Conservation (phyloP, 2,797 vertebrate species). For the Cyprinodon diabolis region DNA sequence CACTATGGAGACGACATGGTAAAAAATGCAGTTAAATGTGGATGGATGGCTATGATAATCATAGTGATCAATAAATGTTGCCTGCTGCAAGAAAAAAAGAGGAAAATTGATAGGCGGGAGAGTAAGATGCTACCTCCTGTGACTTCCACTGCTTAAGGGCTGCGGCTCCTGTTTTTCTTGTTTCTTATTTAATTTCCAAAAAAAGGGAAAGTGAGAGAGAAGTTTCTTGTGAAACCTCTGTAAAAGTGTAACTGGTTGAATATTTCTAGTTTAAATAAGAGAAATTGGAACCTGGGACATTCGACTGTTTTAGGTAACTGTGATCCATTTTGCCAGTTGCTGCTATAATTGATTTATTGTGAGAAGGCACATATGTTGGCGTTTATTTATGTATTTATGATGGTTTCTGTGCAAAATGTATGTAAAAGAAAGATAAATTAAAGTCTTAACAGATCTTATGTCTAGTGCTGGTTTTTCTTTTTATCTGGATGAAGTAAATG, state of each 20-base stretch:
- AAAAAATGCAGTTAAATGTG: slow-evolving; percentile 61
- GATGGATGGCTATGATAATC: slow-evolving; percentile 71
- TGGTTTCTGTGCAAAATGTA: slow-evolving; percentile 61
- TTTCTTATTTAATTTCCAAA: slow-evolving; percentile 58
- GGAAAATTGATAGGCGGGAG: slow-evolving; percentile 66
- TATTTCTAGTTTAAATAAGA: slow-evolving; percentile 17
- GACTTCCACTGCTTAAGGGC: slow-evolving; percentile 72
- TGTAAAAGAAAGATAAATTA: slow-evolving; percentile 75
- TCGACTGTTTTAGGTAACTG: slow-evolving; percentile 34
- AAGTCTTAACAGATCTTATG: slow-evolving; percentile 82
- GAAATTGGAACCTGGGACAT: slow-evolving; percentile 23
- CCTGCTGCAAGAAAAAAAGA: slow-evolving; percentile 55
- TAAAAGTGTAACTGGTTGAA: slow-evolving; percentile 35
- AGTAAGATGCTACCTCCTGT: slow-evolving; percentile 83
- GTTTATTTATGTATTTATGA: slow-evolving; percentile 77
- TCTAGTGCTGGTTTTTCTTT: slow-evolving; percentile 27
- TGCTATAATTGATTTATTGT: slow-evolving; percentile 64
- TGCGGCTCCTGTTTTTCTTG: slow-evolving; percentile 48
- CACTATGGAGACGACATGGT: slow-evolving; percentile 36
- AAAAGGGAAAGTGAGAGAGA: slow-evolving; percentile 19
- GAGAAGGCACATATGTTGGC: slow-evolving; percentile 52
- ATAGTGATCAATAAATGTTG: slow-evolving; percentile 55
- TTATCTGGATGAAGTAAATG: slow-evolving; percentile 7
- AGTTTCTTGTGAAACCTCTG: slow-evolving; percentile 35
- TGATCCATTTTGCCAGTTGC: slow-evolving; percentile 57